Base-by-base conservation (phyloP, 1,140 invertebrate species). In the Stegodyphus mimosarum region DNA sequence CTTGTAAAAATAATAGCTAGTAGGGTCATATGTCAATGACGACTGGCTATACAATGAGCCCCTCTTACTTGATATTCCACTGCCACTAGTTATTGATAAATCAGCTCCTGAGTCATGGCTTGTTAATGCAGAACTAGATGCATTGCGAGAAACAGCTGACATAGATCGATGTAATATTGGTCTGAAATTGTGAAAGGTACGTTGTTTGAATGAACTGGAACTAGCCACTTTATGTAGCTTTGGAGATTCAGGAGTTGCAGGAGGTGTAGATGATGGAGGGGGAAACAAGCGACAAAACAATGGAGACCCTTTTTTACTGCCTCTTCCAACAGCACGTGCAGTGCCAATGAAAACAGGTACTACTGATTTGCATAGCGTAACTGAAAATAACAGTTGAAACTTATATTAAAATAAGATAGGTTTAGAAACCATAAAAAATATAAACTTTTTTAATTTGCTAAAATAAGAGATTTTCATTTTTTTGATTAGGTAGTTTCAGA, bases 151-250 rank as follows among this genome's bases (percentile, higher is more conserved):
- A 9, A 87, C 53, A 71, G 79, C 86, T 87, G 96, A 98, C 87
- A 98, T 91, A 50, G 96, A 97, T n/a, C 96, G 93, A 0, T 96
- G 97, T 89, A 99, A 96, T 52, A 98, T 98, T 0, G 96, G 95
- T 74, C 95, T 89, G 87, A 92, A 92, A 55, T 89, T 90, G 48
- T 89, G 89, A 84, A 91, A 91, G 52, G 87, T 88, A 33, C 79
- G 80, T 51, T 84, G 75, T n/a, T 87, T 88, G n/a, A 60, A 51
- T 51, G 18, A 49, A 67, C 66, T 80, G n/a, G 78, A 66, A n/a
- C 10, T 53, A 11, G 74, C 60, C 7, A 70, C 63, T 50, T 63
- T 74, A 7, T 60, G 74, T 2, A 72, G 52, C 70, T 87, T 70
- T 9, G 70, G 60, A 52, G 78, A 53, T 60, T 86, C 76, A 6